A percentile compares a stretch with the other conserved stretches of the same genome.
Conservation (phyloP, 1,140 invertebrate species). For the Laupala kohalensis region DNA sequence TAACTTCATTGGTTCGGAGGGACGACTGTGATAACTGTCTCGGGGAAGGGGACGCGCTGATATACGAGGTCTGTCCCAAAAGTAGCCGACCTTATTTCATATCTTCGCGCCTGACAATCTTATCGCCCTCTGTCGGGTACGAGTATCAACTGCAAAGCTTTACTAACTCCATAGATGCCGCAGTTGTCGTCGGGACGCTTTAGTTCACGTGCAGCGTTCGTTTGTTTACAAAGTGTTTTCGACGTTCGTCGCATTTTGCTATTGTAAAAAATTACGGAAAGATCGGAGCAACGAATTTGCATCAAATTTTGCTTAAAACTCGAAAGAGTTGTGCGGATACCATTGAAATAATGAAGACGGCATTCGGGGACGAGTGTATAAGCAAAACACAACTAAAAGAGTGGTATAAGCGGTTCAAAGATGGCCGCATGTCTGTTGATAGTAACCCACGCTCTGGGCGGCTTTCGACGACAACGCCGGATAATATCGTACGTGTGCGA, state of each 20-base stretch:
- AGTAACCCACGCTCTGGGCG: conserved; percentile 2
- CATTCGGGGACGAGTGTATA: neutral
- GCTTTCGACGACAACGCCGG: neutral
- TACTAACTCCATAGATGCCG: neutral
- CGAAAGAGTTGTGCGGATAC: neutral
- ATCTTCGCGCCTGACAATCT: neutral
- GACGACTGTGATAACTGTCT: too few relatives aligned
- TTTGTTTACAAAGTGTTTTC: neutral
- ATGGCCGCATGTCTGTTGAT: neutral
- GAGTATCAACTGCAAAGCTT: neutral
- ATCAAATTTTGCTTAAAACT: conserved; percentile 2
- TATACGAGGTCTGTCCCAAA: neutral
- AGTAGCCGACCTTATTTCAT: neutral
- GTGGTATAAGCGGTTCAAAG: conserved; percentile 1
- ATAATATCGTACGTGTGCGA: conserved; percentile 3
- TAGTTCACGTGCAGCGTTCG: neutral
- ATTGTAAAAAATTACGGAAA: neutral
- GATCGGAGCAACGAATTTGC: neutral
- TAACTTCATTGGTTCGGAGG: too few relatives aligned
- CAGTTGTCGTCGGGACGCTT: neutral
- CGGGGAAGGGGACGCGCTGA: too few relatives aligned
- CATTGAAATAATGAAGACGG: neutral
- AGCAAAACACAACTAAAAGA: neutral
- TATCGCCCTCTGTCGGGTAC: neutral
- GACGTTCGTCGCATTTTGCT: too few relatives aligned